Conservation (phyloP, 2,888 invertebrate species). For the Pantelozetes paolii region DNA sequence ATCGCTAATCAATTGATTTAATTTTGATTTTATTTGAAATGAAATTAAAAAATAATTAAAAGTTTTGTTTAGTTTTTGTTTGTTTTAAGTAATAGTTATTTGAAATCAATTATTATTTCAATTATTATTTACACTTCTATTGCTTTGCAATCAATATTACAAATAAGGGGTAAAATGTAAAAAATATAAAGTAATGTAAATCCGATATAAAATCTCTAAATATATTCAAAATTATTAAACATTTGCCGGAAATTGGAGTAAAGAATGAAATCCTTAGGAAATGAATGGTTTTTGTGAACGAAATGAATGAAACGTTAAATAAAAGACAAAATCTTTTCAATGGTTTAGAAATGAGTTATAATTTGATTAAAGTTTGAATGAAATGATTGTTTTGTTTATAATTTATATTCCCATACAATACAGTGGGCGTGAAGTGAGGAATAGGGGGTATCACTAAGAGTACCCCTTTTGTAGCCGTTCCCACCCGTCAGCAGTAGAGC, state of each 20-base stretch:
- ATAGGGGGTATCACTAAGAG: constrained; percentile 59
- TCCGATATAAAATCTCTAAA: constrained; percentile 26
- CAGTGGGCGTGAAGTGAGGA: constrained; percentile 69
- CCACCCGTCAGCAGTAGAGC: constrained; percentile 82
- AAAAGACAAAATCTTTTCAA: neutral
- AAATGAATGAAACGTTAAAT: neutral
- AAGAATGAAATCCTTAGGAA: neutral
- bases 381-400: constrained; percentile 38
- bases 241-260: neutral
- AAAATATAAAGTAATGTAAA: neutral
- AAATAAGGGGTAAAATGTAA: neutral
- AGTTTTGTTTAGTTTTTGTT: neutral
- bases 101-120: constrained; percentile 15
- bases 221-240: constrained; percentile 22
- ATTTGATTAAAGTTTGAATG: neutral
- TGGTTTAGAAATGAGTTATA: neutral
- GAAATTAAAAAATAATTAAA: neutral
- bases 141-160: constrained; percentile 25
- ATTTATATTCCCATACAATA: constrained; percentile 80
- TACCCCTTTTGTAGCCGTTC: constrained; percentile 82
- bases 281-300: too few relatives aligned
- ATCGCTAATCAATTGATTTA: neutral
- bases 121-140: constrained; percentile 6
- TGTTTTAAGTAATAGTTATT: constrained; percentile 23
- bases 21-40: neutral